Percentiles rank a stretch among this genome's conserved stretches.
Evolutionary conservation across 2,113 vertebrate genomes (phyloP).

Genomic region (Epinephelus moara): DNA sequence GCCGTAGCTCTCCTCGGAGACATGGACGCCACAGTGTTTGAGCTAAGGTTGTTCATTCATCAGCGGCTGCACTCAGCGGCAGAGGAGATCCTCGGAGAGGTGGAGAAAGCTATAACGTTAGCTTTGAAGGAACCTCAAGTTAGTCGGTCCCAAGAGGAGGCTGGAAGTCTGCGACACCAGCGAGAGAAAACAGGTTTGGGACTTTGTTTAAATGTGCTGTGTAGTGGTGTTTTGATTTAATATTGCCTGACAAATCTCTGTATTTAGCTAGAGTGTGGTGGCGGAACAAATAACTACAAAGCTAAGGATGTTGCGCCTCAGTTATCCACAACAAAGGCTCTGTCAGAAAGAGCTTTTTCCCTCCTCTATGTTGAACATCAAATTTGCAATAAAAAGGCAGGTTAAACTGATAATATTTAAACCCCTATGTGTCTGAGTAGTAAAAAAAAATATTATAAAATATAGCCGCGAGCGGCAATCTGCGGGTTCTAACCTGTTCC

Average conservation of each 20-base stretch:
- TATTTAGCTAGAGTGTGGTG: not conserved
- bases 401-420: too few relatives aligned
- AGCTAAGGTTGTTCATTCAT: constrained; percentile 49
- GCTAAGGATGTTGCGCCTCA: not conserved
- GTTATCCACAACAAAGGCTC: too few relatives aligned
- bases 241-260: not conserved
- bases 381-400: too few relatives aligned
- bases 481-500: too few relatives aligned
- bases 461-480: too few relatives aligned
- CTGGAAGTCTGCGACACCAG: constrained; percentile 12
- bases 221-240: not conserved
- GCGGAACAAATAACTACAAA: not conserved
- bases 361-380: too few relatives aligned
- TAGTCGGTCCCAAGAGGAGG: constrained; percentile 33
- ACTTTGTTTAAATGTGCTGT: not conserved
- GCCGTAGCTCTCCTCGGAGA: not conserved
- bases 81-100: constrained; percentile 56
- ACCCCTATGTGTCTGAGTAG: too few relatives aligned
- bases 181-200: constrained; percentile 23
- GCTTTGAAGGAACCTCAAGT: constrained; percentile 42
- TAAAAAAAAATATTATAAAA: too few relatives aligned
- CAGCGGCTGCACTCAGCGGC: constrained; percentile 39
- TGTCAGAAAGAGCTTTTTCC: too few relatives aligned
- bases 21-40: constrained; percentile 36
- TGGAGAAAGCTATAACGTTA: constrained; percentile 55